A percentile compares a stretch with the other conserved stretches of the same genome.
Evolutionary conservation across 2,113 vertebrate species (phyloP).

Genomic region (Eulemur macaco): DNA sequence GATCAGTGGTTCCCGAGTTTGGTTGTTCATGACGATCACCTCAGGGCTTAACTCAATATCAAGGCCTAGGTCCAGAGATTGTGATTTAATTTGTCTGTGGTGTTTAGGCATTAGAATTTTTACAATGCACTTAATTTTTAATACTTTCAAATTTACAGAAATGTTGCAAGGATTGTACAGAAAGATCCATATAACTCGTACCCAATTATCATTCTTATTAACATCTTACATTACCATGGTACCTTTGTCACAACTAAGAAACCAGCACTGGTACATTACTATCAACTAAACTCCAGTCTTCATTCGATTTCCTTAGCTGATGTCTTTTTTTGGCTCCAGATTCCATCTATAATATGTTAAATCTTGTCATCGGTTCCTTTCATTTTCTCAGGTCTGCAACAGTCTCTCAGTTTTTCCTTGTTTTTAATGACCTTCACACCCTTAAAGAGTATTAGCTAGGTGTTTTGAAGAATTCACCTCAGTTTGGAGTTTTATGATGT

Average conservation of each 20-base stretch:
- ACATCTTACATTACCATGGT: fast-evolving
- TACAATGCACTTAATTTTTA: neutral
- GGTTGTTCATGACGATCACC: neutral
- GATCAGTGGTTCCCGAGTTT: neutral
- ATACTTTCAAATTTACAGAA: neutral
- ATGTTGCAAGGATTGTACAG: neutral
- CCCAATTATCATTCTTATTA: neutral
- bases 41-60: neutral
- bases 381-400: neutral
- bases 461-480: neutral
- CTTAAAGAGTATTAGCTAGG: neutral
- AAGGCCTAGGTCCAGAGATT: neutral
- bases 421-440: neutral
- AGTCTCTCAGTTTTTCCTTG: neutral
- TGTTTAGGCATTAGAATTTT: neutral
- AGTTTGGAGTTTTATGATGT: neutral
- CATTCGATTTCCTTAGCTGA: neutral
- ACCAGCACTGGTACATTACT: neutral
- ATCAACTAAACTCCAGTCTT: neutral
- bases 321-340: neutral
- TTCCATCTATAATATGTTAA: too few relatives aligned
- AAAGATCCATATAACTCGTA: neutral
- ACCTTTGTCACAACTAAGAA: neutral
- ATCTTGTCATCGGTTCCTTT: neutral
- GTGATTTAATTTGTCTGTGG: neutral